Evolutionary conservation across 1,140 invertebrate species (phyloP), one percentile per base, ranked within the genome.

Genomic region (Eubasilissa regina): DNA sequence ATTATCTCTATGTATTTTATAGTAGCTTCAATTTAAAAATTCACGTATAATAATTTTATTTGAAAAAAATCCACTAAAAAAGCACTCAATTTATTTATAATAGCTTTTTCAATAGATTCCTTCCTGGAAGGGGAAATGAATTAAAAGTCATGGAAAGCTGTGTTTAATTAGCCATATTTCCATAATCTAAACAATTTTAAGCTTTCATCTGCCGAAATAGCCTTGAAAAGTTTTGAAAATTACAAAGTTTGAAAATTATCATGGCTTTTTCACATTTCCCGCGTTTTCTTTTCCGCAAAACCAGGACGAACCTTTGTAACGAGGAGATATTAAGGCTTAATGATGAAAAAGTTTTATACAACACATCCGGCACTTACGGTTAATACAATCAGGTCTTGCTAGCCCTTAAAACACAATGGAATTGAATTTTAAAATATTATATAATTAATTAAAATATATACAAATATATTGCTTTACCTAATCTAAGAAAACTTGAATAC

Each of bases 161-260:
- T 60, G 75, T 77, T 80, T 74, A 77, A 80, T 80, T 80, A 80
- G 70, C 53, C 75, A 77, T 77, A 80, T 80, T 80, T 80, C 75
- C 79, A 80, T 80, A 80, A 80, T 80, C 79, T 80, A 66, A 73
- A 77, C 74, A 74, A 77, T 77, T 73, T 77, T 56, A 60, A 77
- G 79, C 70, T 72, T 80, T 75, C 43, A 21, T 55, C 51, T 73
- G 35, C 47, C 68, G 9, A 44, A 48, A 58, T 75, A 80, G 70
- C 80, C 80, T 81, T 81, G 80, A 81, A 81, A 80, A 80, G 51
- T 80, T 80, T 77, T 77, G 53, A 45, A 77, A 75, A 74, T 77
- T 80, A 74, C n/a, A 81, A 81, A 81, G 75, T 81, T 81, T 75
- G 47, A 55, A 64, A 81, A 81, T 81, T 81, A 78, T 81, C 75